Conservation (phyloP, 2,888 invertebrate genomes). For the Netelia virgata region DNA sequence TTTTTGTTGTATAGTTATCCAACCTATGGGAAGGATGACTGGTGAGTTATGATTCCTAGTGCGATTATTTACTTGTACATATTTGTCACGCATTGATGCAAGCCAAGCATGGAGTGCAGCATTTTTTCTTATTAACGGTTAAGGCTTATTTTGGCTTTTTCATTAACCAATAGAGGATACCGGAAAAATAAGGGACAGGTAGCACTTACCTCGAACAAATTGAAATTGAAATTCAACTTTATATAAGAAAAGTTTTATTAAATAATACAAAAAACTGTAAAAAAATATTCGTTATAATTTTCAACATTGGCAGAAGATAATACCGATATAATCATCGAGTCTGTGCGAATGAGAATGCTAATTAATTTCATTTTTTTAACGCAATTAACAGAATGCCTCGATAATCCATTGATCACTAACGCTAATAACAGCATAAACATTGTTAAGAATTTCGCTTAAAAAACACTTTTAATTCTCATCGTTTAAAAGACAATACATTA, state of each 20-base stretch:
- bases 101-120: constrained; percentile 69
- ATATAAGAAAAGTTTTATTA: no score
- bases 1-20: constrained; percentile 86
- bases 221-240: no score
- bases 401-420: background rate
- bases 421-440: background rate
- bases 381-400: background rate
- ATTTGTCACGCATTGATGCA: constrained; percentile 69
- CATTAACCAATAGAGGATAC: background rate
- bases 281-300: no score
- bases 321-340: no score
- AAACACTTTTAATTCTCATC: no score
- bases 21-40: constrained; percentile 87
- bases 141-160: background rate
- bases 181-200: background rate
- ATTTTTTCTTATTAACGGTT: background rate
- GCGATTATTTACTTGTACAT: constrained; percentile 58
- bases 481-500: no score
- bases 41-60: constrained; percentile 85
- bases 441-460: background rate
- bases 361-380: background rate
- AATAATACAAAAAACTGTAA: no score
- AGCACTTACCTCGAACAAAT: background rate
- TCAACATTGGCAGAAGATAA: no score
- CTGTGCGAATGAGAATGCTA: no score